Evolutionary conservation across 2,113 vertebrate genomes (phyloP).

Genomic region (Sorex araneus): DNA sequence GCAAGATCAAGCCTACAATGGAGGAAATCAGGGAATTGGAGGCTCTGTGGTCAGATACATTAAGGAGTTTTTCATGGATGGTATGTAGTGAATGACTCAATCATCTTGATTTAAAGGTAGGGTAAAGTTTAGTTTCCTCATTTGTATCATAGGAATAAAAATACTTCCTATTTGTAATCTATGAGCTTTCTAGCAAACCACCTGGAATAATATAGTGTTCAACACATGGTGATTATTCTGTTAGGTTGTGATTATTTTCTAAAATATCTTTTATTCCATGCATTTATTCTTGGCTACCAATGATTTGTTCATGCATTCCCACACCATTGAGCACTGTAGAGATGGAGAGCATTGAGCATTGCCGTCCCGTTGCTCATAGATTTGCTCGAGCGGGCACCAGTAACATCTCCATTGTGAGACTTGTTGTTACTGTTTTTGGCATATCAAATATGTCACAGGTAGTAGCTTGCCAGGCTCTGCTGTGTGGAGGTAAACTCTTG

Average conservation of each 20-base stretch:
- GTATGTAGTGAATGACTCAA: not conserved
- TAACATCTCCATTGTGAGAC: too few species aligned
- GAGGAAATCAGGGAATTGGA: not conserved
- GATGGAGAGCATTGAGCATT: too few species aligned
- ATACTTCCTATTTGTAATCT: not conserved
- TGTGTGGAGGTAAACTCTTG: too few species aligned
- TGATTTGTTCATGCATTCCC: not conserved
- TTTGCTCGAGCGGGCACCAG: too few species aligned
- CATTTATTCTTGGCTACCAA: not conserved
- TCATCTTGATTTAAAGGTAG: not conserved
- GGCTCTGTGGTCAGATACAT: not conserved
- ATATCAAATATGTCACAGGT: too few species aligned
- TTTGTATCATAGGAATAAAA: not conserved
- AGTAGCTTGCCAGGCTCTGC: too few species aligned
- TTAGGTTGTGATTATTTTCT: not conserved
- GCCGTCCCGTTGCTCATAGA: too few species aligned
- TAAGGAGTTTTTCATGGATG: rapidly evolving
- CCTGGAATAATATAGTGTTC: not conserved
- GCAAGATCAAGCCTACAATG: not conserved
- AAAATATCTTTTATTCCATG: not conserved
- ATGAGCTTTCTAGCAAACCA: too few species aligned
- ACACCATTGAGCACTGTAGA: too few species aligned
- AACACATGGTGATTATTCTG: not conserved
- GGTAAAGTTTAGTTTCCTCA: not conserved
- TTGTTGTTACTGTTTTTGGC: too few species aligned